phyloP scores from a whole-genome alignment of 2,888 invertebrate species.

The Epinotia bilunana region DNA sequence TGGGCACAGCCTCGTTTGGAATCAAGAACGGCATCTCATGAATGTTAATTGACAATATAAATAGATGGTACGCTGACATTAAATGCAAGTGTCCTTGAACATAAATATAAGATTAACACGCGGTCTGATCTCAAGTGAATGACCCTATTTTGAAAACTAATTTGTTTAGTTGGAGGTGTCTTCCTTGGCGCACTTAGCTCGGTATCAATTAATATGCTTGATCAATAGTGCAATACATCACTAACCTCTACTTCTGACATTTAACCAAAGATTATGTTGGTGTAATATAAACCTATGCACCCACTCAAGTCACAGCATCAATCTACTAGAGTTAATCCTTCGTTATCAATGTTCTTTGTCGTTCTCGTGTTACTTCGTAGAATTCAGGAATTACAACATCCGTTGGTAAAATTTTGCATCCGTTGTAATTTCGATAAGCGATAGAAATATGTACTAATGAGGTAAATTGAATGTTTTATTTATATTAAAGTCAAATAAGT shows the following conservation, averaged over 20 bases:
- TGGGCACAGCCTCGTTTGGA: constrained; percentile 53
- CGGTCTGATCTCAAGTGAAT: constrained; percentile 6
- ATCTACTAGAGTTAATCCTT: neutral
- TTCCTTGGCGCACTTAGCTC: constrained; percentile 37
- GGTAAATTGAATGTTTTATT: neutral
- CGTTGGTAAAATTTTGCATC: constrained; percentile 14
- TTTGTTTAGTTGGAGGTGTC: constrained; percentile 17
- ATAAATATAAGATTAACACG: constrained; percentile 13
- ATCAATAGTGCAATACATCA: constrained; percentile 23
- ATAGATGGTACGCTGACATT: constrained; percentile 42
- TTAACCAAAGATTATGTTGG: neutral
- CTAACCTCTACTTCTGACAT: constrained; percentile 31
- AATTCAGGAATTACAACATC: constrained; percentile 13
- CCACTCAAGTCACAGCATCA: neutral
- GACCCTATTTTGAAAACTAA: constrained; percentile 32
- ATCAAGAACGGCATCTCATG: constrained; percentile 56
- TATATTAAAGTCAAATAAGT: too few species aligned
- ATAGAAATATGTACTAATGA: neutral
- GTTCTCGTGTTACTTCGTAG: neutral
- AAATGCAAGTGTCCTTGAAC: constrained; percentile 40
- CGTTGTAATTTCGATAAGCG: constrained; percentile 8
- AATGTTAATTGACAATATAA: constrained; percentile 48
- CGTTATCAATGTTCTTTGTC: constrained; percentile 4
- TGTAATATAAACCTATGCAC: neutral
- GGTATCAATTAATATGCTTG: constrained; percentile 23